phyloP scores from a whole-genome alignment of 2,113 vertebrate species.

The Pleuronectes platessa region DNA sequence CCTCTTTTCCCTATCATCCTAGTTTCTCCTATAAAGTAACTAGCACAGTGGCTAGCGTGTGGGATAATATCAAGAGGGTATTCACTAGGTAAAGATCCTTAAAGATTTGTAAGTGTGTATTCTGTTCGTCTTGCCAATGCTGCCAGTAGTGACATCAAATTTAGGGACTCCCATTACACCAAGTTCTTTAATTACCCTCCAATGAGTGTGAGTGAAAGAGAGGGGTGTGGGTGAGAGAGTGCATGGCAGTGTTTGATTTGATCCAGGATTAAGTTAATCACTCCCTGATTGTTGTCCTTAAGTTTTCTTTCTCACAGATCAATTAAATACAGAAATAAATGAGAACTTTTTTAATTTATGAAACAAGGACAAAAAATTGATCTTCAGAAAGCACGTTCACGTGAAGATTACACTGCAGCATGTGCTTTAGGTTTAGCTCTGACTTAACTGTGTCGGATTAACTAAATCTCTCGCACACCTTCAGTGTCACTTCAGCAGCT shows the following conservation, averaged over 20 bases:
- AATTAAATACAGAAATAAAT: neutral
- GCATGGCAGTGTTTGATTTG: slow-evolving; percentile 50
- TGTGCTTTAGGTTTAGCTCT: neutral
- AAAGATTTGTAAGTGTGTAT: slow-evolving; percentile 77
- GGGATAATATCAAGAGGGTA: slow-evolving; percentile 94
- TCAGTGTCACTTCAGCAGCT: slow-evolving; percentile 24
- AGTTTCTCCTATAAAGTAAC: slow-evolving; percentile 96
- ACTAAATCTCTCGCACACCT: slow-evolving; percentile 16
- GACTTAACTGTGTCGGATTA: slow-evolving; percentile 32
- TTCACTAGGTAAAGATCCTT: slow-evolving; percentile 94
- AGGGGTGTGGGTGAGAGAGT: slow-evolving; percentile 51
- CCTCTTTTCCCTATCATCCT: slow-evolving; percentile 84
- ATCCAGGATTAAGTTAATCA: neutral
- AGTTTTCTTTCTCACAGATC: neutral
- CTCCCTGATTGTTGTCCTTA: slow-evolving; percentile 4
- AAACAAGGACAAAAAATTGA: slow-evolving; percentile 34
- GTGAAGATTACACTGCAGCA: neutral
- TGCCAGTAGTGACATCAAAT: slow-evolving; percentile 56
- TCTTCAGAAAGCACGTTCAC: neutral
- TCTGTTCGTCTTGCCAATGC: slow-evolving; percentile 77
- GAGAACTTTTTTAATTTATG: slow-evolving; percentile 11
- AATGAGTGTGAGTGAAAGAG: slow-evolving; percentile 47
- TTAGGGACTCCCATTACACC: slow-evolving; percentile 50
- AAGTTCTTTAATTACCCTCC: slow-evolving; percentile 33
- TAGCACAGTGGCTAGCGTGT: slow-evolving; percentile 93